A percentile compares a stretch with the other conserved stretches of the same genome.
Conservation (phyloP, 2,888 invertebrate species). For the Sarcophaga caerulescens region DNA sequence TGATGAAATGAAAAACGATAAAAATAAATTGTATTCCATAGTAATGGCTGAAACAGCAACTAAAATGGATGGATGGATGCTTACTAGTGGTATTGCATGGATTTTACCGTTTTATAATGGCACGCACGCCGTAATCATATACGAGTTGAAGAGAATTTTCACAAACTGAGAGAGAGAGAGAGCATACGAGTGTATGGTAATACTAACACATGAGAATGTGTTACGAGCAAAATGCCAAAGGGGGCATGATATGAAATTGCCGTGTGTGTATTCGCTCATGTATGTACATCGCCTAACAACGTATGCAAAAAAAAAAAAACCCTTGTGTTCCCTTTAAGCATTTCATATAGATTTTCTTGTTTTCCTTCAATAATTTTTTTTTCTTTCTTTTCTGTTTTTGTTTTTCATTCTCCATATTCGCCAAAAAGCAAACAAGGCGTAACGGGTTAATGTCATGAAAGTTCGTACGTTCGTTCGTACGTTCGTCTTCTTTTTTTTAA, state of each 20-base stretch:
- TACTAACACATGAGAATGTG: background rate
- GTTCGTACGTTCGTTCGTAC: background rate
- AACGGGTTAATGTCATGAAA: conserved; percentile 61
- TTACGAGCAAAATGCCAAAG: conserved; percentile 27
- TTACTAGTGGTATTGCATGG: too few species aligned
- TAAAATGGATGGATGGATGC: conserved; percentile 48
- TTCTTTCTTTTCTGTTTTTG: background rate
- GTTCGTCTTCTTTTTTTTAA: background rate
- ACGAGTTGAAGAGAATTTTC: too few species aligned
- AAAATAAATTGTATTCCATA: conserved; percentile 55
- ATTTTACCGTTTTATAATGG: too few species aligned
- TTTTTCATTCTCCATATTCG: background rate
- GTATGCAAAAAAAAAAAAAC: background rate
- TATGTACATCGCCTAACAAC: conserved; percentile 17
- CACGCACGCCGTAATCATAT: too few species aligned
- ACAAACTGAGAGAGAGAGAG: background rate
- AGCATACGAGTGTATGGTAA: too few species aligned
- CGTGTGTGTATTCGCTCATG: conserved; percentile 27
- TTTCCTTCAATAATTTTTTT: background rate
- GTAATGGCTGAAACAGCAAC: conserved; percentile 70
- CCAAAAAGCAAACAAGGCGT: conserved; percentile 58
- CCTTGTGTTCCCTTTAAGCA: conserved; percentile 20
- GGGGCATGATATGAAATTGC: conserved; percentile 43
- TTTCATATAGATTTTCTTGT: background rate
- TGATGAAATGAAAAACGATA: conserved; percentile 60